Evolutionary conservation across 2,888 invertebrate genomes (phyloP).

Genomic region (Mythimna pallens): DNA sequence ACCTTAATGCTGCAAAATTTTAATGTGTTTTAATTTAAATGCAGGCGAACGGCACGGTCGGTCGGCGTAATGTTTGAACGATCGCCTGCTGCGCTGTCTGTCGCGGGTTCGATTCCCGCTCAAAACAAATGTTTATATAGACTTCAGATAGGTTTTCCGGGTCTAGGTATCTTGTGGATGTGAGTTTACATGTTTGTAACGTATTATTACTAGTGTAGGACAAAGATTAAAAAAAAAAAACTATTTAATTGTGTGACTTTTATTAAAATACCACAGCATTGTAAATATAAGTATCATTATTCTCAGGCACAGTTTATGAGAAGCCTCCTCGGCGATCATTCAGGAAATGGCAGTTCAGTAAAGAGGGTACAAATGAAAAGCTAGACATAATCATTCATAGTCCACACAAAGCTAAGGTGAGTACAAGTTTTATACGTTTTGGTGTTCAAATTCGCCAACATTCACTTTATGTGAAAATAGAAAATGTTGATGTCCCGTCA

Average conservation of each 20-base stretch:
- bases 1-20: neutral
- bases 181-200: too few relatives aligned
- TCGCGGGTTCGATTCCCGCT: too few relatives aligned
- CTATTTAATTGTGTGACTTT: neutral
- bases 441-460: neutral
- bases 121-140: too few relatives aligned
- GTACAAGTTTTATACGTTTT: constrained; percentile 30
- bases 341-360: constrained; percentile 76
- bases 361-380: constrained; percentile 56
- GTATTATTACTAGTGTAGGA: too few relatives aligned
- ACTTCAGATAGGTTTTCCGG: too few relatives aligned
- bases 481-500: neutral
- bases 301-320: constrained; percentile 75
- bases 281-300: neutral
- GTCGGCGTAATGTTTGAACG: too few relatives aligned
- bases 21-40: neutral
- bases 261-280: neutral
- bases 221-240: too few relatives aligned
- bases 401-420: constrained; percentile 79
- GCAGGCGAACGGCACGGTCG: too few relatives aligned
- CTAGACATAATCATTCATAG: constrained; percentile 79
- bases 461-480: neutral
- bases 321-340: constrained; percentile 80
- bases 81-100: too few relatives aligned
- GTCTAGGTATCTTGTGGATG: too few relatives aligned